Evolutionary conservation across 2,113 vertebrate genomes (phyloP), one percentile per base, ranked within the genome.

Genomic region (Leptocoma aspasia): DNA sequence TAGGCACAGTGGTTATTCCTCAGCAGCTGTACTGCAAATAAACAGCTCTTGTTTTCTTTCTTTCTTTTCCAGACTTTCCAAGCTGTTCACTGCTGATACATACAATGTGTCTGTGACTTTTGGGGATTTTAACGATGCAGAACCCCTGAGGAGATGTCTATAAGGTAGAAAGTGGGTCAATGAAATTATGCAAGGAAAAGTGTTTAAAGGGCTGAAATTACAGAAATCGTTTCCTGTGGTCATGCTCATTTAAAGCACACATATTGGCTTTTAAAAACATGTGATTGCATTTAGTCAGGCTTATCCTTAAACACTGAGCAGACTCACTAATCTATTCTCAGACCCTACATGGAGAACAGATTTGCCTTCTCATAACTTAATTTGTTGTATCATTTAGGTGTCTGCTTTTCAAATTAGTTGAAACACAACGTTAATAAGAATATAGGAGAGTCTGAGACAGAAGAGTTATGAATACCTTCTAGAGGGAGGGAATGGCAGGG

Each of bases 391-490:
- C 59, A 82, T 93, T 85, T 84, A 70, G 57, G 53, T 6, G 10
- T 95, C 90, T 94, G 93, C 84, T 84, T 94, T 82, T 84, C 45
- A 44, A 59, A 95, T 96, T 65, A 72, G 59, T 65, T 56, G 75
- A 80, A 85, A 80, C 28, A 77, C 21, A 63, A 30, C 3, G 6
- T 85, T 72, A 92, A 42, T 87, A 63, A 95, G 31, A 82, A 77
- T 33, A 80, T 26, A 52, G 37, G 35, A 17, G 35, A 35, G 69
- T 70, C 63, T 52, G 80, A 72, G 71, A 45, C n/a, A 60, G 72
- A 84, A 77, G 57, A 76, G 7, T 79, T 82, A 39, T 42, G 49
- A 66, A 17, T 60, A 47, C 18, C 61, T 61, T 60, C 27, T 65
- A 53, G 33, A 65, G 56, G 50, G 42, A 57, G 64, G 45, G 47